Conservation (phyloP, 2,797 vertebrate species). For the Euthynnus affinis region DNA sequence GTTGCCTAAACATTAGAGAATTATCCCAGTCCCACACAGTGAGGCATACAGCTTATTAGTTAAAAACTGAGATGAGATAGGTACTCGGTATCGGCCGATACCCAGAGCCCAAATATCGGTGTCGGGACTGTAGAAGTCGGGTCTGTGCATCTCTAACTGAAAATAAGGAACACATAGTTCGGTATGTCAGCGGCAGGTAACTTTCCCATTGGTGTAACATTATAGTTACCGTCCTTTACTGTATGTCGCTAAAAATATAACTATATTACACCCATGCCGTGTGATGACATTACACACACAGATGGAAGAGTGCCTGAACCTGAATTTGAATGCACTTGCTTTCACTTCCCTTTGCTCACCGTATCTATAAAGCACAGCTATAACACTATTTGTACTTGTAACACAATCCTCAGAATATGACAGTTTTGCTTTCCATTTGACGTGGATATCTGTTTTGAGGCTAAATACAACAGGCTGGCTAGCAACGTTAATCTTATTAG, state of each 20-base stretch:
- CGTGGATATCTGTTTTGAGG: neutral
- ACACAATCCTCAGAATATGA: neutral
- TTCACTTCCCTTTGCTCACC: constrained; percentile 48
- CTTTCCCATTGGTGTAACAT: neutral
- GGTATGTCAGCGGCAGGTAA: neutral
- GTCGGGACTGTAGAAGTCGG: too few species aligned
- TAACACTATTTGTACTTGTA: neutral
- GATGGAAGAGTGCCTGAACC: neutral
- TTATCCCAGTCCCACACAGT: too few species aligned
- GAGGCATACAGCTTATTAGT: too few species aligned
- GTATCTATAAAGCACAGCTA: neutral
- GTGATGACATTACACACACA: neutral
- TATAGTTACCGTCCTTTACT: neutral
- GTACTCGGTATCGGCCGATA: too few species aligned
- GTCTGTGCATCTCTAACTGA: too few species aligned
- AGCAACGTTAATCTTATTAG: constrained; percentile 52
- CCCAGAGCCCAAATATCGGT: too few species aligned
- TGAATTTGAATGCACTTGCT: neutral
- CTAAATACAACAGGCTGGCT: constrained; percentile 31
- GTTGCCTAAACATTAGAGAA: too few species aligned
- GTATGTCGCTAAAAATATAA: neutral
- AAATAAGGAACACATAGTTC: too few species aligned
- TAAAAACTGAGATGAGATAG: too few species aligned
- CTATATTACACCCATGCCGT: constrained; percentile 3
- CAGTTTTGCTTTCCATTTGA: neutral